These are phyloP conservation scores for Ornithorhynchus anatinus DNA, from an alignment of 2,113 vertebrate genomes.

Conservation along the genomic window DNA sequence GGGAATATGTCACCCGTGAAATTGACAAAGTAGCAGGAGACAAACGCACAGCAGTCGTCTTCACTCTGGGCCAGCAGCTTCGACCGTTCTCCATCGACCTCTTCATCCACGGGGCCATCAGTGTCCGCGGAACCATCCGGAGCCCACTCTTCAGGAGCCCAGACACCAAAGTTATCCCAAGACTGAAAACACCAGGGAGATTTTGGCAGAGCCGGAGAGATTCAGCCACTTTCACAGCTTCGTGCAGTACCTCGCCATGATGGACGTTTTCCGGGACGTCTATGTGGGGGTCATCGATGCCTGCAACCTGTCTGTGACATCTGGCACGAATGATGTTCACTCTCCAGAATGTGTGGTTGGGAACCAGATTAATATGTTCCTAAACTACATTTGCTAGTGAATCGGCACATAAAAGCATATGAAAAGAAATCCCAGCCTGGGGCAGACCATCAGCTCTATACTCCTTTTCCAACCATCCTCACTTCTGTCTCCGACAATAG, in stretches of 20 bases:
- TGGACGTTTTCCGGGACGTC: neutral
- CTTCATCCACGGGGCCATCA: slow-evolving; percentile 10
- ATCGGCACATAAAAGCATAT: no score
- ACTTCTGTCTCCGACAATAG: no score
- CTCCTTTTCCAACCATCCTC: no score
- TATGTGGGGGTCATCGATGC: slow-evolving; percentile 12
- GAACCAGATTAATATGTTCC: neutral
- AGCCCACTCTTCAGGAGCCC: slow-evolving; percentile 6
- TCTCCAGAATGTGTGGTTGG: neutral
- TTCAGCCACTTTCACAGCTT: slow-evolving; percentile 12
- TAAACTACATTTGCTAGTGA: slow-evolving; percentile 8
- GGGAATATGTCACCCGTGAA: neutral
- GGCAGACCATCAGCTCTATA: no score
- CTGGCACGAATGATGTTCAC: neutral
- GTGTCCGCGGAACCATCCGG: neutral
- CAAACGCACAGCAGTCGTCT: neutral
- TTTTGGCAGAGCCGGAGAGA: neutral
- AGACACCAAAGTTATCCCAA: slow-evolving; percentile 16
- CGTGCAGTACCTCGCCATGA: slow-evolving; percentile 6
- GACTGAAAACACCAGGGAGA: slow-evolving; percentile 4
- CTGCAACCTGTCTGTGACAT: slow-evolving; percentile 20
- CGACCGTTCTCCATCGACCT: slow-evolving; percentile 2
- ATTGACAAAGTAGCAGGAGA: slow-evolving; percentile 5
- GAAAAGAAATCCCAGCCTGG: no score
- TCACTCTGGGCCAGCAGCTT: slow-evolving; percentile 18